Percentiles rank a stretch among this genome's conserved stretches.
Evolutionary conservation across 2,113 vertebrate genomes (phyloP).

Genomic region (Polypterus bichir): DNA sequence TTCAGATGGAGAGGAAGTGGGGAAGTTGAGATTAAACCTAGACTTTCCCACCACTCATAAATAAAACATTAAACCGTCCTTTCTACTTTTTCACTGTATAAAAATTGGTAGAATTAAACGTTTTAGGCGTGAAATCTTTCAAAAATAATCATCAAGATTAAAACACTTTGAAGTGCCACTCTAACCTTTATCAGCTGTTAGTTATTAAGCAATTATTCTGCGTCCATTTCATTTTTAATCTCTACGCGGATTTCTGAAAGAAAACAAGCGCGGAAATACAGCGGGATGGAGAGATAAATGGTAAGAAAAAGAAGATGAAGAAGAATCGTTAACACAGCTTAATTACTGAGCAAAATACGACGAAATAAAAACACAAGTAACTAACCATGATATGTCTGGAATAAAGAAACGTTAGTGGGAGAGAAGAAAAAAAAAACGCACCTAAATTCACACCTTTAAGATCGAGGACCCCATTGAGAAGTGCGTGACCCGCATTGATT

Average conservation of each 20-base stretch:
- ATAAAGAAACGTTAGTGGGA: too few species aligned
- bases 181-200: slow-evolving; percentile 10
- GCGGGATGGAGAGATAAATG: too few species aligned
- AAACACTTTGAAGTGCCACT: slow-evolving; percentile 12
- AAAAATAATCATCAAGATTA: slow-evolving; percentile 15
- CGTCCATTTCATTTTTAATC: slow-evolving; percentile 41
- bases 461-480: too few species aligned
- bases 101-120: slow-evolving; percentile 18
- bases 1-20: slow-evolving; percentile 46
- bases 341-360: too few species aligned
- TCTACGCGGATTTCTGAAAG: background rate
- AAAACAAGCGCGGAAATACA: too few species aligned
- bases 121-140: slow-evolving; percentile 4
- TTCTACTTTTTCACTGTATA: slow-evolving; percentile 26
- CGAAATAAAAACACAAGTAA: too few species aligned
- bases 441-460: too few species aligned
- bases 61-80: slow-evolving; percentile 42
- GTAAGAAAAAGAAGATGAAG: too few species aligned
- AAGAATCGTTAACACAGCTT: too few species aligned
- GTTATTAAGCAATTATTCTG: slow-evolving; percentile 38
- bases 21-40: slow-evolving; percentile 37
- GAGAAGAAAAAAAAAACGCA: too few species aligned
- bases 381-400: too few species aligned
- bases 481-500: too few species aligned
- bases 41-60: slow-evolving; percentile 42